Evolutionary conservation across 2,797 vertebrate genomes (phyloP), one percentile per base, ranked within the genome.

Genomic region (Phrynocephalus guinanensis): DNA sequence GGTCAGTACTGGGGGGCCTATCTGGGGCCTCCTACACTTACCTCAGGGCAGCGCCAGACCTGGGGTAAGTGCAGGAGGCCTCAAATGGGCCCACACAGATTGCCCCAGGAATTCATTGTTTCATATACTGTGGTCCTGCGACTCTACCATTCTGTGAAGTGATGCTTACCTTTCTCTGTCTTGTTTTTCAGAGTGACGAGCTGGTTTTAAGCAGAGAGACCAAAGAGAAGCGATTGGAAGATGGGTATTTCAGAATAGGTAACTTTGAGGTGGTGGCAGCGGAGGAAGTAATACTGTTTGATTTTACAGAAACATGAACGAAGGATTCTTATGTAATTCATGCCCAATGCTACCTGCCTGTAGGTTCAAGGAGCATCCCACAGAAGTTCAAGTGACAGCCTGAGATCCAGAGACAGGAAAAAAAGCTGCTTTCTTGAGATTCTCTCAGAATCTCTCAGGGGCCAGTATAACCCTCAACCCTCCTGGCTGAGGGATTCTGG

Each of bases 211-310:
- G 93, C 93, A 97, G 94, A 93, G 97, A 98, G 97, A 98, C 97
- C 98, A 99, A 99, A 99, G 98, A 99, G 80, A 99, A 98, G 95
- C 96, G 94, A 86, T 98, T 98, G 86, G 97, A 99, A 88, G 99
- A 99, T 91, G 98, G 97, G 83, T 99, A 98, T 94, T 98, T 98
- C 96, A 97, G 97, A 97, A 98, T 99, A 89, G 98, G 99, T 99
- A 95, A 96, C 94, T 52, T 3, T 50, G n/a, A 68, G 30, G 6
- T 44, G 30, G 26, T 63, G 60, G 60, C 20, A 13, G 13, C 13
- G 13, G 52, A 10, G 52, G 24, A 56, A 72, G 75, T 38, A 38
- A 33, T 24, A 63, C 52, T 24, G 0, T 75, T 86, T 5, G 56
- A 38, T 77, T 75, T 84, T 82, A 71, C 11, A 20, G 22, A 8